Base-by-base conservation (phyloP, 2,888 invertebrate species). In the Lasioglossum pauxillum region DNA sequence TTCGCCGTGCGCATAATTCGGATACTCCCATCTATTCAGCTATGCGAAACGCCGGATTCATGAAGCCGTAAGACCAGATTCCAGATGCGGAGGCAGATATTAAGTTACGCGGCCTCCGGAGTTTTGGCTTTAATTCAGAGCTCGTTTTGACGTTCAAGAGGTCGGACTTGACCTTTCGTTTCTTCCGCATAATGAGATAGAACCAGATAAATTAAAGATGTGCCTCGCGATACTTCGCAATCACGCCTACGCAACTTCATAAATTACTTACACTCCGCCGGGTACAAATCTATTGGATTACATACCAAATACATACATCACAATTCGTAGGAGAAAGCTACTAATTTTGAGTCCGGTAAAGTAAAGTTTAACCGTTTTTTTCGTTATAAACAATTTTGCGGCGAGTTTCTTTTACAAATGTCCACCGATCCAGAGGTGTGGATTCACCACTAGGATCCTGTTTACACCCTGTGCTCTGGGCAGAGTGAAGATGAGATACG, bases 21-120 rank as follows among this genome's bases (percentile, higher is more conserved):
- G 8, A 86, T 86, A 35, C 75, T 73, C 57, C 75, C 67, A 35
- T 38, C 78, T 57, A 75, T 60, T 82, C 78, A 82, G 72, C 57
- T 86, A 86, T 86, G 86, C 82, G 86, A 86, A 78, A 78, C 75
- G 67, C 75, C 19, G 73, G 69, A 82, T 79, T 76, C 82, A n/a
- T 31, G 49, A 60, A 75, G 49, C 74, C 46, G 71, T 73, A 38
- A 82, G 49, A 80, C 73, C 67, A 76, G 67, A 81, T 86, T 86
- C 86, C 86, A 60, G 31, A 78, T 82, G 75, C 77, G 27, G 44
- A 57, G 69, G 73, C 73, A 10, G 74, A 82, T 86, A 82, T 82
- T 86, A 86, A 86, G 75, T 85, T 78, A 86, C 78, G 35, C 27
- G 41, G 44, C n/a, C 73, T 49, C 19, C 72, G 14, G 49, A 82